Evolutionary conservation across 2,888 invertebrate genomes (phyloP).

Genomic region (Macrophya annulata): DNA sequence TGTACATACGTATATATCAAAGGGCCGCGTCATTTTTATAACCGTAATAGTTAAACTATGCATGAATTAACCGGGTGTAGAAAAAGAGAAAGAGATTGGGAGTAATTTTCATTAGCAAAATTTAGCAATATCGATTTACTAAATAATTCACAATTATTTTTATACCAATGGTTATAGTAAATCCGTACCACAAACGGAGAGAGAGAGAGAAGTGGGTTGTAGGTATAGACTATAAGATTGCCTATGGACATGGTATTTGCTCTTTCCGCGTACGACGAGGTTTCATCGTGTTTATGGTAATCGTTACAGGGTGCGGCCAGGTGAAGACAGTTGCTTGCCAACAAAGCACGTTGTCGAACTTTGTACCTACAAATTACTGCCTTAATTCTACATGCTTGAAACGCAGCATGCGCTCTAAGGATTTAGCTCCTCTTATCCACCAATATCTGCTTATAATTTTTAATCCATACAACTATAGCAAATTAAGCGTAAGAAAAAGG

Average conservation of each 20-base stretch:
- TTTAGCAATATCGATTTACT: neutral
- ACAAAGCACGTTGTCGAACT: slow-evolving; percentile 60
- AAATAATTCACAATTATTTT: neutral
- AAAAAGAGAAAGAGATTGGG: neutral
- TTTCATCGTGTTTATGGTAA: slow-evolving; percentile 66
- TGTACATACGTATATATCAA: neutral
- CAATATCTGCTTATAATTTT: neutral
- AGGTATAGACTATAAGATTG: neutral
- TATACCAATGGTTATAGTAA: neutral
- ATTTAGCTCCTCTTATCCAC: neutral
- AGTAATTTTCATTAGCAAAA: neutral
- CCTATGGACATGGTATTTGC: neutral
- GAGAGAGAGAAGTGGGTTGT: neutral
- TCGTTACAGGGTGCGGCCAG: slow-evolving; percentile 68
- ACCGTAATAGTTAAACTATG: neutral
- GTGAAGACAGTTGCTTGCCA: slow-evolving; percentile 61
- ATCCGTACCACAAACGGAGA: neutral
- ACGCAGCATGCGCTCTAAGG: slow-evolving; percentile 7
- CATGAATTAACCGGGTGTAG: neutral
- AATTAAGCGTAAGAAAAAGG: neutral
- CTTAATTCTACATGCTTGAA: slow-evolving; percentile 67
- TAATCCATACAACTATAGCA: neutral
- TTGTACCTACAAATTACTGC: slow-evolving; percentile 68
- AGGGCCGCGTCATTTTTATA: neutral
- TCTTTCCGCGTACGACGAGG: slow-evolving; percentile 37